Percentiles rank a stretch among this genome's conserved stretches.
These are phyloP conservation scores for Catonia carolina DNA, from an alignment of 2,888 invertebrate species.

Conservation along the genomic window DNA sequence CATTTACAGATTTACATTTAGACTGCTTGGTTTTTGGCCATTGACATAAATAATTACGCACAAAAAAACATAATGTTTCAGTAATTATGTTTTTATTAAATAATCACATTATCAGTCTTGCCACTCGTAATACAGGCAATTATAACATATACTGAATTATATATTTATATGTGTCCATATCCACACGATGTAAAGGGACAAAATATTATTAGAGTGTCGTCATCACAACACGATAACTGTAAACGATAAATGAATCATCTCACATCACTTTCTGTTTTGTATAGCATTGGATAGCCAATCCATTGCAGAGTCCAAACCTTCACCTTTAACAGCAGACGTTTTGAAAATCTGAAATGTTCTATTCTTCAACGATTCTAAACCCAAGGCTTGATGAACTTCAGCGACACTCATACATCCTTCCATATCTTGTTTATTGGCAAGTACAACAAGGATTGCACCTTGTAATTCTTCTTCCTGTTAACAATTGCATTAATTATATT, in stretches of 20 bases:
- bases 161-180: too few species aligned
- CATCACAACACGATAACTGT: background rate
- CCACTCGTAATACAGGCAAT: too few species aligned
- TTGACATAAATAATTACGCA: too few species aligned
- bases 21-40: too few species aligned
- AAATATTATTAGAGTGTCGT: too few species aligned
- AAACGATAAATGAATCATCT: background rate
- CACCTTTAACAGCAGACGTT: slow-evolving; percentile 96
- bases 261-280: slow-evolving; percentile 73
- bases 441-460: slow-evolving; percentile 89
- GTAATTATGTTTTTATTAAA: too few species aligned
- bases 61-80: too few species aligned
- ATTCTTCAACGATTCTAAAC: slow-evolving; percentile 89
- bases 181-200: too few species aligned
- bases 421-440: slow-evolving; percentile 99
- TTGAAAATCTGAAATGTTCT: slow-evolving; percentile 99
- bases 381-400: slow-evolving; percentile 94
- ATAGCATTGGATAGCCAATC: slow-evolving; percentile 94
- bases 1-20: too few species aligned
- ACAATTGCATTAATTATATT: slow-evolving; percentile 67
- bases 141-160: too few species aligned
- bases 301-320: slow-evolving; percentile 98
- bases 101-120: too few species aligned
- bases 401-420: slow-evolving; percentile 94
- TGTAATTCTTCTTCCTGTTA: slow-evolving; percentile 43